Evolutionary conservation across 2,113 vertebrate genomes (phyloP).

Genomic region (Oceanites oceanicus): DNA sequence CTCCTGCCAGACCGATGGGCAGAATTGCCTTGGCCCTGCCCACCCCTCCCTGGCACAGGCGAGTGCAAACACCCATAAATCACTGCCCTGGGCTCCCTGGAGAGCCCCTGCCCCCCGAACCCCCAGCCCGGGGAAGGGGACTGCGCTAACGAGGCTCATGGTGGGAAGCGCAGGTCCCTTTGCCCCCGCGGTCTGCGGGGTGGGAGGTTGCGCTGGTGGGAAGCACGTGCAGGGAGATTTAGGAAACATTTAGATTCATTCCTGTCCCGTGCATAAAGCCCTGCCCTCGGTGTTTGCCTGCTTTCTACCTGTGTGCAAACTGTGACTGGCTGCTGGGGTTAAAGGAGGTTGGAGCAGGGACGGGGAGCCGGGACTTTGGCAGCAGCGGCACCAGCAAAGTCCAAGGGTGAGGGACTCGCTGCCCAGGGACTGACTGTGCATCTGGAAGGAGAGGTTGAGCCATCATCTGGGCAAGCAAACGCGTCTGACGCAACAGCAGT

Average conservation of each 20-base stretch:
- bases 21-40: background rate
- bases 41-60: background rate
- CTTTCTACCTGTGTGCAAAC: background rate
- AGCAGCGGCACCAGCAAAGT: background rate
- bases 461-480: background rate
- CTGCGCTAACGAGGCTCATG: background rate
- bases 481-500: background rate
- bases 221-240: background rate
- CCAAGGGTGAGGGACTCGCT: background rate
- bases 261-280: background rate
- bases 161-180: background rate
- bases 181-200: rapidly evolving
- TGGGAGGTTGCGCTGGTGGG: background rate
- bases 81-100: background rate
- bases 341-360: background rate
- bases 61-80: background rate
- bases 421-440: background rate
- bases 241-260: background rate
- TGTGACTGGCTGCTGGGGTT: background rate
- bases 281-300: background rate
- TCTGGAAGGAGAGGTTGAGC: background rate
- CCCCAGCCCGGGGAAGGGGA: background rate
- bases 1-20: background rate
- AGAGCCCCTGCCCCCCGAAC: background rate
- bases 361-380: background rate